These are phyloP conservation scores for Acanthurus tractus DNA, from an alignment of 2,797 vertebrate genomes.

Conservation along the genomic window DNA sequence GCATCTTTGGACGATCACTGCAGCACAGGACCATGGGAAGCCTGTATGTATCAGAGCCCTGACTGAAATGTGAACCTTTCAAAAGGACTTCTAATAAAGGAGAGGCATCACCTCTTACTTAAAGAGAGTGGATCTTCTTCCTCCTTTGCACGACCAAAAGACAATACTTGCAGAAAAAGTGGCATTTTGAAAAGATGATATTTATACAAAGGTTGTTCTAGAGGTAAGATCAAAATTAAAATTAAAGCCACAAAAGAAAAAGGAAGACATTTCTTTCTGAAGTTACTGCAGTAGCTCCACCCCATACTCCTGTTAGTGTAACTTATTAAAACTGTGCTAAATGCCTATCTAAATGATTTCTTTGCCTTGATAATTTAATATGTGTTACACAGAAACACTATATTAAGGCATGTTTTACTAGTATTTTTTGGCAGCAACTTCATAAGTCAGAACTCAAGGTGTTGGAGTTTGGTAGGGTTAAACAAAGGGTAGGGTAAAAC, in stretches of 20 bases:
- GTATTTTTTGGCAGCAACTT: constrained; percentile 32
- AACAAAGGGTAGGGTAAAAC: background rate
- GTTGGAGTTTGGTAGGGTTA: constrained; percentile 31
- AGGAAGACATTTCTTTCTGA: constrained; percentile 48
- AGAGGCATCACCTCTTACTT: constrained; percentile 57
- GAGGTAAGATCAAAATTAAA: constrained; percentile 48
- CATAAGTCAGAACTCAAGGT: constrained; percentile 26
- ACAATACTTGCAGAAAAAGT: constrained; percentile 65
- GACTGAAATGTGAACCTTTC: constrained; percentile 72
- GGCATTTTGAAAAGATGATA: constrained; percentile 69
- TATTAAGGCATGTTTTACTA: constrained; percentile 42
- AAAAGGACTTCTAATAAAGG: constrained; percentile 65
- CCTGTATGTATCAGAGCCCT: constrained; percentile 63
- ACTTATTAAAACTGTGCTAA: constrained; percentile 41
- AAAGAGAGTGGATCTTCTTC: constrained; percentile 62
- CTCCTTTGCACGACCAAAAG: constrained; percentile 65
- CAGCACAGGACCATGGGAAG: constrained; percentile 61
- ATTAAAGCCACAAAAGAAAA: constrained; percentile 54
- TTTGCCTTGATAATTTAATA: constrained; percentile 55
- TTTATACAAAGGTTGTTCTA: constrained; percentile 44
- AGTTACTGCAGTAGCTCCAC: constrained; percentile 37
- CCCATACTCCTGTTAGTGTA: constrained; percentile 29
- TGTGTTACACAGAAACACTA: constrained; percentile 40
- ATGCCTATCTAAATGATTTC: constrained; percentile 21
- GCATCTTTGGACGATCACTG: constrained; percentile 57